These are phyloP conservation scores for Paraplagusia blochii DNA, from an alignment of 2,113 vertebrate genomes.

Conservation along the genomic window DNA sequence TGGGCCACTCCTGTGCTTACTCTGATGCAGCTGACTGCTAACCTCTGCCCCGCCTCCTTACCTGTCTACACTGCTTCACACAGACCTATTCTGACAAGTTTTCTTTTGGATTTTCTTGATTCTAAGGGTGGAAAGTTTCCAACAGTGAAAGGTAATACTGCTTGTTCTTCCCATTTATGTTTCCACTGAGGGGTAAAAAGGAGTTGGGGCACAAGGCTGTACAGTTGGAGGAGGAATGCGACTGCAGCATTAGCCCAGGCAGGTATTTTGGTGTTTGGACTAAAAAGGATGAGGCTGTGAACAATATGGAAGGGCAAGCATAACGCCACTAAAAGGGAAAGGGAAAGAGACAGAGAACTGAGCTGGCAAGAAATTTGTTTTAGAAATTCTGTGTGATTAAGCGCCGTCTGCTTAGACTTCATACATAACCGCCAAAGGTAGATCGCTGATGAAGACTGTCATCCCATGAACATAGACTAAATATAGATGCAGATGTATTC, in stretches of 20 bases:
- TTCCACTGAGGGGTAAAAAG: slow-evolving; percentile 68
- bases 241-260: slow-evolving; percentile 47
- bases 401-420: slow-evolving; percentile 35
- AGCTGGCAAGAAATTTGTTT: slow-evolving; percentile 42
- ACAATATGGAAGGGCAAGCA: slow-evolving; percentile 74
- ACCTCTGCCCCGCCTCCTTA: no score
- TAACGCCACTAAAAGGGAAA: slow-evolving; percentile 74
- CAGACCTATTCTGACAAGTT: slow-evolving; percentile 46
- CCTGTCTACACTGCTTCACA: slow-evolving; percentile 51
- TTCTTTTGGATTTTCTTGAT: slow-evolving; percentile 27
- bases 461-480: slow-evolving; percentile 71
- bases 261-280: slow-evolving; percentile 49
- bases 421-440: slow-evolving; percentile 67
- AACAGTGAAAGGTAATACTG: slow-evolving; percentile 37
- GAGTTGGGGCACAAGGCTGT: slow-evolving; percentile 73
- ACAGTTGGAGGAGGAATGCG: slow-evolving; percentile 72
- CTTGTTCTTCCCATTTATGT: slow-evolving; percentile 17
- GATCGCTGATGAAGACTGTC: slow-evolving; percentile 65
- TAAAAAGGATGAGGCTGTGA: slow-evolving; percentile 65
- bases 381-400: slow-evolving; percentile 25
- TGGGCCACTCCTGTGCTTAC: no score
- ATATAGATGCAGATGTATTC: no score
- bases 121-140: slow-evolving; percentile 33
- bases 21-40: no score
- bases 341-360: slow-evolving; percentile 65